Base-by-base conservation (phyloP, 2,113 vertebrate species). In the Speoplatyrhinus poulsoni region DNA sequence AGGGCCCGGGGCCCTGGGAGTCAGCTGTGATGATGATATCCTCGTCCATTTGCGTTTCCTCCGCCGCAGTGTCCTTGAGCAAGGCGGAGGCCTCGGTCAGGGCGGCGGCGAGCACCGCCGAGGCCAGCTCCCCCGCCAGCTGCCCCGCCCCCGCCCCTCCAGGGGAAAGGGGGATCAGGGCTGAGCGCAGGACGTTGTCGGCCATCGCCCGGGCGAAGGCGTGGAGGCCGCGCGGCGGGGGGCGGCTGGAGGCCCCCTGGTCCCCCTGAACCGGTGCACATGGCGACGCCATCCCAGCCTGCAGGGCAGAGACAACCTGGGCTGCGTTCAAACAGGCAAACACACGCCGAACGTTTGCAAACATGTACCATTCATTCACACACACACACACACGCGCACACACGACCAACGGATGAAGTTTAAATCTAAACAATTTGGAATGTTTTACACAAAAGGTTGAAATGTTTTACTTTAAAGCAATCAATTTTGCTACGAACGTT, bases 121-220 rank as follows among this genome's bases (percentile, higher is more conserved):
- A 76, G 6, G 82, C 77, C 26, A 91, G 48, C 47, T 57, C 65
- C 12, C 81, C 71, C 0, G 86, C 88, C 2, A 90, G 65, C 66
- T 36, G 33, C 41, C 15, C 12, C 65, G 26, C 26, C 67, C 65
- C 70, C 57, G 65, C 69, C 67, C 26, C 26, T 2, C 26, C 26
- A 3, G 26, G 26, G 26, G 26, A 26, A 26, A 26, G 65, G 54
- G 73, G 73, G 36, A 46, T 70, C 9, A 67, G 1, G 4, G 75
- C 62, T 0, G 84, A 77, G 15, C 73, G 75, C 50, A 92, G 62
- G 56, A 92, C 87, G 48, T 69, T 80, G 62, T 72, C 60, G 1
- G 86, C 70, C 76, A 91, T 75, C 26, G 60, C 82, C 26, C 82
- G 71, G 9, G 89, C 88, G 77, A 89, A 93, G 47, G 58, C 53